Evolutionary conservation across 2,888 invertebrate genomes (phyloP), one percentile per base, ranked within the genome.

Genomic region (Liopterus haemorrhoidalis): DNA sequence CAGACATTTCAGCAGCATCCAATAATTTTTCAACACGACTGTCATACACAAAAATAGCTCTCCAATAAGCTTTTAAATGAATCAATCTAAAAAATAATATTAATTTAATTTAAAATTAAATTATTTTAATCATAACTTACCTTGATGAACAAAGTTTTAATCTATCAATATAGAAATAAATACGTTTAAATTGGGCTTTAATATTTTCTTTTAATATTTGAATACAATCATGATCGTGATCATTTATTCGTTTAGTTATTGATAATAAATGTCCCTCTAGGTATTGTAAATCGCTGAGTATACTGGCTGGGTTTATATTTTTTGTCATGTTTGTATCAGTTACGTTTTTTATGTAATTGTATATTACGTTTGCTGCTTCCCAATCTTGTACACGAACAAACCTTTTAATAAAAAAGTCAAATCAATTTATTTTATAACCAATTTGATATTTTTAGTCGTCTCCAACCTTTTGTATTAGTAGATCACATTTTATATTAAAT

Each of bases 341-440:
- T 33, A 58, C 57, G 5, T 64, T 57, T 8, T 67, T 62, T 30
- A 71, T 67, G 56, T 71, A 71, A 22, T 68, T 69, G 47, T 68
- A 69, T 79, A 79, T 79, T 9, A 72, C 57, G 3, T 67, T 65
- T 0, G 75, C 71, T 19, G 70, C 68, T 58, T 78, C 78, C 75
- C 76, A 79, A 27, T 75, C 71, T 18, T 70, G 70, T 27, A 69
- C 68, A 54, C 81, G 65, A 9, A 78, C 61, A 20, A 73, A 74
- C 70, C 79, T 79, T 50, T 36, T 37, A 41, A 48, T 49, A 22
- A 40, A 42, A 37, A 25, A 12, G 18, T 5, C 18, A 38, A 11
- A 38, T 19, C 43, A 25, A 5, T 5, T n/a, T 28, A 11, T 32
- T 36, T 6, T 37, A 16, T 9, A 11, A 49, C 14, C n/a, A n/a